Conservation (phyloP, 2,797 vertebrate genomes). For the Onychomys leucogaster region DNA sequence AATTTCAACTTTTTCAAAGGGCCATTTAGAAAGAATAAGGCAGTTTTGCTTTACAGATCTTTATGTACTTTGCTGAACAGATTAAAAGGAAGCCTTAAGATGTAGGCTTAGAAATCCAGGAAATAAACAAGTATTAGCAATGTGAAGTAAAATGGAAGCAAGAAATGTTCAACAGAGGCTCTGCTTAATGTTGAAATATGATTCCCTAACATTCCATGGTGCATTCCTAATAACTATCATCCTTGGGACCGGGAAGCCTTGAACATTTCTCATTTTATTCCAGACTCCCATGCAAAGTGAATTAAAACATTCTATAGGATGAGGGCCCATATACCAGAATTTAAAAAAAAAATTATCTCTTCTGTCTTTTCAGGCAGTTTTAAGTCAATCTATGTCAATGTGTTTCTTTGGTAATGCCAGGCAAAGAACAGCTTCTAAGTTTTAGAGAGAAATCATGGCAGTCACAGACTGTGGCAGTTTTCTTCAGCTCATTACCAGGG, state of each 20-base stretch:
- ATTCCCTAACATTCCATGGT: neutral
- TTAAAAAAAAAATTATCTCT: neutral
- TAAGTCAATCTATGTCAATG: neutral
- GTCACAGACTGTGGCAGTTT: neutral
- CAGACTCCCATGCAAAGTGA: neutral
- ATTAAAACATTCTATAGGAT: neutral
- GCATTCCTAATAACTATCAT: neutral
- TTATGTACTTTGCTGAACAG: neutral
- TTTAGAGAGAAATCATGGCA: neutral
- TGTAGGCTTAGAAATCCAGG: neutral
- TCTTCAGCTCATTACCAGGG: neutral
- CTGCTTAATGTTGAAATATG: neutral
- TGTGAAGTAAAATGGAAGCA: neutral
- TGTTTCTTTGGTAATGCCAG: neutral
- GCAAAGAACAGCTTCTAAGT: neutral
- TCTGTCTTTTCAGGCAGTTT: neutral
- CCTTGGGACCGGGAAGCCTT: neutral
- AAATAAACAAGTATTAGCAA: neutral
- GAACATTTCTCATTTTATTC: neutral
- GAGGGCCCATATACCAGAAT: neutral
- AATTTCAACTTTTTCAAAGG: neutral
- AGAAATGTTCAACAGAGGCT: neutral
- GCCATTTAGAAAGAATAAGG: neutral
- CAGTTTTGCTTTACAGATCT: slow-evolving; percentile 2
- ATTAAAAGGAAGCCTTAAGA: slow-evolving; percentile 33